A percentile compares a stretch with the other conserved stretches of the same genome.
Conservation (phyloP, 53 echinoderm and acorn worm genomes). For the Holothuria scabra region DNA sequence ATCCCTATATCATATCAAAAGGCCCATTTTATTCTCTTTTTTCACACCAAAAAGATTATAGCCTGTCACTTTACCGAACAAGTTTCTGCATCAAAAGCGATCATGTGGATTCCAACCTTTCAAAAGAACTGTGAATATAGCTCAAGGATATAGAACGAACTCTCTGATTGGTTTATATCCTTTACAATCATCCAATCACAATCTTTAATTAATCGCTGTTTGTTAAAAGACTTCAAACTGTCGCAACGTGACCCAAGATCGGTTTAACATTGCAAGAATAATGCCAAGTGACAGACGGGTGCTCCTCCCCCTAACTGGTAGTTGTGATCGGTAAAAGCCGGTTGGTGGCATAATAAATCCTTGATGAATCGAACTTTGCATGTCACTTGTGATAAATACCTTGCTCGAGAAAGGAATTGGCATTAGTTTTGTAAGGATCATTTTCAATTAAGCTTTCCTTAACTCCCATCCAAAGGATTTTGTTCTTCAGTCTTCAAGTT, state of each 20-base stretch:
- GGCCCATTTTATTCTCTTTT: conserved; percentile 19
- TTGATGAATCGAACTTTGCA: conserved; percentile 7
- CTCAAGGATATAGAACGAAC: conserved; percentile 13
- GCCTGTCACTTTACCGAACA: conserved; percentile 28
- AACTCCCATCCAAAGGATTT: neutral
- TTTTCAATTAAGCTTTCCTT: conserved; percentile 3
- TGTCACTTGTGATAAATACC: conserved; percentile 19
- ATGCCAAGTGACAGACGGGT: conserved; percentile 12
- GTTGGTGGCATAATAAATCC: conserved; percentile 21
- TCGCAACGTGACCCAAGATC: conserved; percentile 18
- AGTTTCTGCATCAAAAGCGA: conserved; percentile 6
- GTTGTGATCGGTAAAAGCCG: conserved; percentile 9
- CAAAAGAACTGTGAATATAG: too few species aligned
- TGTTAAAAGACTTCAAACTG: conserved; percentile 1
- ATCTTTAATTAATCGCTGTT: conserved; percentile 1
- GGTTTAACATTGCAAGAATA: neutral
- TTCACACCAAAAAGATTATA: conserved; percentile 20
- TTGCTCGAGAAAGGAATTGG: conserved; percentile 6
- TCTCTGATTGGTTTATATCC: conserved; percentile 15
- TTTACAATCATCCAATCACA: conserved; percentile 22
- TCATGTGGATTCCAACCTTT: conserved; percentile 8
- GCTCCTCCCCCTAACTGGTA: conserved; percentile 13
- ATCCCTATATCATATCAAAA: conserved; percentile 28
- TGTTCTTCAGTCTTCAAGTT: neutral
- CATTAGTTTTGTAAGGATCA: conserved; percentile 6